phyloP scores from a whole-genome alignment of 2,888 invertebrate species.

The Meiosimyza platycephala region DNA sequence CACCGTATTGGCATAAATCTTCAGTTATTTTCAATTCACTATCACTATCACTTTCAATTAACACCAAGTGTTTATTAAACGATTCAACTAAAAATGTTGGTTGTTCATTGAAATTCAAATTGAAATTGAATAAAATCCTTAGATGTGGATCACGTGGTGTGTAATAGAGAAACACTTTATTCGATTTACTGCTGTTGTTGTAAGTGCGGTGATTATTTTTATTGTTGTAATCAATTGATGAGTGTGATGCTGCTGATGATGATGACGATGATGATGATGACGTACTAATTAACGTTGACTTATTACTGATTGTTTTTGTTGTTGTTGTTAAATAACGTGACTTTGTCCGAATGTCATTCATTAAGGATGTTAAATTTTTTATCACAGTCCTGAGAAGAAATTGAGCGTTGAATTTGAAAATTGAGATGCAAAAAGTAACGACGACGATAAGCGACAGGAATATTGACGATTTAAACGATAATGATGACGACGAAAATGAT shows the following conservation, averaged over 20 bases:
- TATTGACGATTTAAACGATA: constrained; percentile 11
- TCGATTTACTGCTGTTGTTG: constrained; percentile 63
- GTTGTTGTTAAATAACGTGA: constrained; percentile 54
- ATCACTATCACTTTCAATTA: constrained; percentile 31
- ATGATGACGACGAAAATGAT: constrained; percentile 34
- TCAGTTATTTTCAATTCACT: constrained; percentile 62
- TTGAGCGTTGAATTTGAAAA: constrained; percentile 41
- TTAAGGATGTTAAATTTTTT: constrained; percentile 63
- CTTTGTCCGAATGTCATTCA: constrained; percentile 66
- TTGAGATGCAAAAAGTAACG: constrained; percentile 24
- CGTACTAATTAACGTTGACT: constrained; percentile 37
- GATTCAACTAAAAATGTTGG: constrained; percentile 39
- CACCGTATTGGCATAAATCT: constrained; percentile 64
- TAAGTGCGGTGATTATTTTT: constrained; percentile 62
- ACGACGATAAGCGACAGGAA: constrained; percentile 21
- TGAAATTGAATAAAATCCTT: constrained; percentile 58
- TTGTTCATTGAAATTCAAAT: constrained; percentile 36
- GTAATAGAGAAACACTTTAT: constrained; percentile 66
- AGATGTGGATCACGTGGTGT: constrained; percentile 66
- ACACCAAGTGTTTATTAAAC: constrained; percentile 58
- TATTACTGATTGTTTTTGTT: constrained; percentile 41
- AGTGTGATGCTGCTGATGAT: constrained; percentile 25
- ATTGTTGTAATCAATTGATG: constrained; percentile 43
- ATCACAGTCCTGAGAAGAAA: constrained; percentile 56
- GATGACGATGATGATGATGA: constrained; percentile 41